Conservation (phyloP, 2,797 vertebrate species). For the Squalus acanthias region DNA sequence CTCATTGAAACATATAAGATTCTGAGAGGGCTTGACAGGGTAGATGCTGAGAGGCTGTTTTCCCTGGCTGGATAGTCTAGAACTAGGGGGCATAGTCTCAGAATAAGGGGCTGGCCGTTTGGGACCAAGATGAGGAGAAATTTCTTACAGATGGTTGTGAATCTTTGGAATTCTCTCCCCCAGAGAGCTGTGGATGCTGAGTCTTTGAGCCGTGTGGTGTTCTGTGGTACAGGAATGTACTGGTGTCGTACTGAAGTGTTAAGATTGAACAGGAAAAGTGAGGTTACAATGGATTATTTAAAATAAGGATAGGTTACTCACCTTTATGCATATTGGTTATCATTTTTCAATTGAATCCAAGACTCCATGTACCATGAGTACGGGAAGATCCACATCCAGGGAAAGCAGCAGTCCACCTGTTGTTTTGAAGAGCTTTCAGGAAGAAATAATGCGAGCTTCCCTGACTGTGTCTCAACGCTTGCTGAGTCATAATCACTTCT, state of each 20-base stretch:
- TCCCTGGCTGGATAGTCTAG: too few relatives aligned
- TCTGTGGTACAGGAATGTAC: not conserved
- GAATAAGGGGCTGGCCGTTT: too few relatives aligned
- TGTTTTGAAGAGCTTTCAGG: conserved; percentile 1
- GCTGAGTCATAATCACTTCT: conserved; percentile 30
- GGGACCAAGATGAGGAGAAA: too few relatives aligned
- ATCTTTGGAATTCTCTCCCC: too few relatives aligned
- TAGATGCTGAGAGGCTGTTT: too few relatives aligned
- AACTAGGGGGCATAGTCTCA: too few relatives aligned
- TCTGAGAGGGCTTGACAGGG: too few relatives aligned
- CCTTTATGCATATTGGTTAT: not conserved
- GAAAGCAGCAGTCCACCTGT: not conserved
- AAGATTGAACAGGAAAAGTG: not conserved
- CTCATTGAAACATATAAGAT: too few relatives aligned
- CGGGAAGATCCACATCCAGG: not conserved
- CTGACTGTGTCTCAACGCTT: not conserved
- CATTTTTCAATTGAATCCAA: conserved; percentile 2
- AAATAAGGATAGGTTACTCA: not conserved
- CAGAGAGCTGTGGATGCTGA: too few relatives aligned
- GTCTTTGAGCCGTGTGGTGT: too few relatives aligned
- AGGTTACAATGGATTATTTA: not conserved
- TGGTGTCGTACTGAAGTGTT: not conserved
- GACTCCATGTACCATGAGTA: conserved; percentile 3
- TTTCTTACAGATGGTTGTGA: too few relatives aligned
- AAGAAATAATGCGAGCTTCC: not conserved